Evolutionary conservation across 2,888 invertebrate genomes (phyloP).

Genomic region (Eutolmus rufibarbis): DNA sequence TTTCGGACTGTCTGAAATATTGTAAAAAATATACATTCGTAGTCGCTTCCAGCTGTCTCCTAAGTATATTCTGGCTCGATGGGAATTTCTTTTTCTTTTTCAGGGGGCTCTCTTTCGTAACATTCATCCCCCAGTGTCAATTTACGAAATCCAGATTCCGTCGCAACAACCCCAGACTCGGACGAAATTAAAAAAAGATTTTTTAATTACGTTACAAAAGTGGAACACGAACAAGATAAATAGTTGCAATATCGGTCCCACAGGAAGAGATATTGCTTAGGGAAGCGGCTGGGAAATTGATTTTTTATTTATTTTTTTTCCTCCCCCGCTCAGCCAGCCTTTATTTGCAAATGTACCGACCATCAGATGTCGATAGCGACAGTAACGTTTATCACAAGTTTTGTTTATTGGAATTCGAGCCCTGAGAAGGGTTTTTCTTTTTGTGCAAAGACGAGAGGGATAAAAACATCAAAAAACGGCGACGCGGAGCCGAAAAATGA

Average conservation of each 20-base stretch:
- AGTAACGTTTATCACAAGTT: constrained; percentile 4
- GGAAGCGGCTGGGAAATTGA: not conserved
- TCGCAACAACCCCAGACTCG: not conserved
- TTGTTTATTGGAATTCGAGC: constrained; percentile 30
- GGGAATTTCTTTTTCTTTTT: not conserved
- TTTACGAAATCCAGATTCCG: constrained; percentile 7
- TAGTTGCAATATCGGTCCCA: constrained; percentile 24
- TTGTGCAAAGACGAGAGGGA: not conserved
- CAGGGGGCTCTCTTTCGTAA: not conserved
- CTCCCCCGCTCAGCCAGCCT: not conserved
- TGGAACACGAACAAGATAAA: constrained; percentile 3
- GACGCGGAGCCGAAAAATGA: not conserved
- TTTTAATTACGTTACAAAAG: constrained; percentile 31
- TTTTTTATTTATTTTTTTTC: not conserved
- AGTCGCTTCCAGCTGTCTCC: not conserved
- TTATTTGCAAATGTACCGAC: constrained; percentile 9
- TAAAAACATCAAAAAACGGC: constrained; percentile 34
- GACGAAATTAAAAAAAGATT: constrained; percentile 27
- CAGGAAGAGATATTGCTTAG: not conserved
- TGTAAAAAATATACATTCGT: not conserved
- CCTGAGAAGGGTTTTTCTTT: not conserved
- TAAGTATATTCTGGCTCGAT: not conserved
- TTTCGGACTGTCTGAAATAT: not conserved
- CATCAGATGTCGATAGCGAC: not conserved
- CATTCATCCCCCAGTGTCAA: constrained; percentile 21